These are phyloP conservation scores for Festucalex cinctus DNA, from an alignment of 2,113 vertebrate genomes.

Conservation along the genomic window DNA sequence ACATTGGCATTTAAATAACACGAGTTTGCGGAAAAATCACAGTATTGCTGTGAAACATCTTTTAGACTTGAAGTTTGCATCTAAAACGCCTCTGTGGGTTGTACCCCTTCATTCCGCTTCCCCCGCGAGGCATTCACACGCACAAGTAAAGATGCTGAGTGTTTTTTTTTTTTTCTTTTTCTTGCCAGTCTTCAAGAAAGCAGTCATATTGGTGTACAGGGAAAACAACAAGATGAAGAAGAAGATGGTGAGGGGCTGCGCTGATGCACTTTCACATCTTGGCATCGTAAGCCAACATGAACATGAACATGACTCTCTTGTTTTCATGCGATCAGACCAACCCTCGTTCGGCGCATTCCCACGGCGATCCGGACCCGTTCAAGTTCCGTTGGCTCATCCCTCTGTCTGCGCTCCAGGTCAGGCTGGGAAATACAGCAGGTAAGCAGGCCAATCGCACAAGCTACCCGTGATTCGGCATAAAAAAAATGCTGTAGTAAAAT, in stretches of 20 bases:
- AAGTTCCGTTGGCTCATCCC: constrained; percentile 97
- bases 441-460: too few relatives aligned
- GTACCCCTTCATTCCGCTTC: constrained; percentile 18
- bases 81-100: constrained; percentile 42
- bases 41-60: constrained; percentile 15
- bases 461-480: too few relatives aligned
- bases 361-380: constrained; percentile 86
- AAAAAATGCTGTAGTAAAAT: too few relatives aligned
- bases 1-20: neutral
- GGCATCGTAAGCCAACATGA: neutral
- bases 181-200: constrained; percentile 91
- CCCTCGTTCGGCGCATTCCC: constrained; percentile 75
- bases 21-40: constrained; percentile 10
- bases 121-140: constrained; percentile 41
- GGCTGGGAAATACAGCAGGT: constrained; percentile 93
- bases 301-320: neutral
- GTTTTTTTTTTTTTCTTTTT: constrained; percentile 46
- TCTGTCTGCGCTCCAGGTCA: constrained; percentile 89
- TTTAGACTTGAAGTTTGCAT: constrained; percentile 41
- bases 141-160: constrained; percentile 46
- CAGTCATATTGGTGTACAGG: constrained; percentile 92
- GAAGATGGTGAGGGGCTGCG: constrained; percentile 80
- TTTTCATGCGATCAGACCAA: constrained; percentile 62
- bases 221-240: constrained; percentile 94
- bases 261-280: constrained; percentile 12